Base-by-base conservation (phyloP, 1,140 invertebrate genomes). In the Ceratina australensis region DNA sequence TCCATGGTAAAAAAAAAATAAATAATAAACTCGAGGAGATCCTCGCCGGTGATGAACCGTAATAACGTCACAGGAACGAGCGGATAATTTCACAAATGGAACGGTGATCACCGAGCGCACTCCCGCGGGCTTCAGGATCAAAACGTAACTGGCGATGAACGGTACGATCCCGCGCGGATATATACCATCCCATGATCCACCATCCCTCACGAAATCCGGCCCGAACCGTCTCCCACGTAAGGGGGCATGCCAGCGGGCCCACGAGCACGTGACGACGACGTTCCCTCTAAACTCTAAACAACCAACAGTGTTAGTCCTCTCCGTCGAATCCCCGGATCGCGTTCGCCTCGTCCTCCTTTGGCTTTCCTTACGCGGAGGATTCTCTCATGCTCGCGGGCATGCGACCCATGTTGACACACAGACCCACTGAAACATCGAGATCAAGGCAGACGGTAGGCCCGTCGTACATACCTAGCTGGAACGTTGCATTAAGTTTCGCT, bases 331-430 rank as follows among this genome's bases (percentile, higher is more conserved):
- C 5, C 28, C 2, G 5, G 18, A 15, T 18, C 61, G 49, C 13
- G 47, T 26, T 28, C 49, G 22, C n/a, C 18, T 47, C 28, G 24
- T 78, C 49, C 33, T 63, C n/a, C 33, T 61, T 18, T 4, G 5
- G 8, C n/a, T 49, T 49, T 54, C 65, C 50, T 61, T 69, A 42
- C 33, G 33, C 33, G 33, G 33, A 42, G 33, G 52, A 79, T 63
- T 56, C 72, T 88, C 86, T 79, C 84, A 72, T 72, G 50, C 63
- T 42, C 18, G 80, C 81, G 83, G 86, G 81, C 85, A 90, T 89
- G 87, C 92, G 90, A 92, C 91, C 91, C 91, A 90, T 88, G 81
- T 82, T 92, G 91, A 92, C 92, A 92, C 90, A 92, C 85, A 92
- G 92, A 92, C 92, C 92, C 91, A 92, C 90, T 91, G 87, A 86